Base-by-base conservation (phyloP, 2,888 invertebrate species). In the Dicranocentrus wangi region DNA sequence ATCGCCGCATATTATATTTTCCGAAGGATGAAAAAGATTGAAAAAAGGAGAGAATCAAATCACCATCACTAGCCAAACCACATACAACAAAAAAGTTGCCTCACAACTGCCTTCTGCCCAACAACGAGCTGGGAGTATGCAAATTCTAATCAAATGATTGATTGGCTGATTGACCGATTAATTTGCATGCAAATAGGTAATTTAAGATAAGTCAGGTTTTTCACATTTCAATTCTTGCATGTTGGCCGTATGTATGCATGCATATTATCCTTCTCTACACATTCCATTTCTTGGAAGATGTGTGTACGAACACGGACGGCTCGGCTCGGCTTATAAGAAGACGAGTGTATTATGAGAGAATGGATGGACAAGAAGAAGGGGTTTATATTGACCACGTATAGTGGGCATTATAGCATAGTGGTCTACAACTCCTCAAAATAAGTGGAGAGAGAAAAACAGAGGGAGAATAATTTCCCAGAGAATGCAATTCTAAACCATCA, bases 131-230 rank as follows among this genome's bases (percentile, higher is more conserved):
- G 75, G 66, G 75, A 65, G 75, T 66, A 75, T 66, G 75, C 75
- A 75, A 80, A 73, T 66, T 80, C 51, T 80, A 80, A 80, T 80
- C 75, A 80, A 81, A 75, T 81, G 81, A 81, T 81, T 81, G 81
- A 81, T 81, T 81, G 81, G 75, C 69, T 81, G 81, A 81, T 81
- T 81, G 81, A 75, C 81, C 81, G 81, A 81, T 81, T 81, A 81
- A 81, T 81, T 81, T 81, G 75, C 81, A 81, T 81, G 81, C 81
- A 81, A 81, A 81, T 81, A 69, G 69, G 75, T 70, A 81, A 75
- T 81, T 81, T 81, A 72, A 80, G 80, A 65, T 72, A 65, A 69
- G 69, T 70, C 69, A 69, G 69, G 78, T 69, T 69, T 69, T 77
- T 60, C 60, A 77, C 77, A 69, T 77, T 69, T 69, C 78, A 63